These are phyloP conservation scores for Myrmophylax atrothorax DNA, from an alignment of 2,113 vertebrate genomes.

Conservation along the genomic window DNA sequence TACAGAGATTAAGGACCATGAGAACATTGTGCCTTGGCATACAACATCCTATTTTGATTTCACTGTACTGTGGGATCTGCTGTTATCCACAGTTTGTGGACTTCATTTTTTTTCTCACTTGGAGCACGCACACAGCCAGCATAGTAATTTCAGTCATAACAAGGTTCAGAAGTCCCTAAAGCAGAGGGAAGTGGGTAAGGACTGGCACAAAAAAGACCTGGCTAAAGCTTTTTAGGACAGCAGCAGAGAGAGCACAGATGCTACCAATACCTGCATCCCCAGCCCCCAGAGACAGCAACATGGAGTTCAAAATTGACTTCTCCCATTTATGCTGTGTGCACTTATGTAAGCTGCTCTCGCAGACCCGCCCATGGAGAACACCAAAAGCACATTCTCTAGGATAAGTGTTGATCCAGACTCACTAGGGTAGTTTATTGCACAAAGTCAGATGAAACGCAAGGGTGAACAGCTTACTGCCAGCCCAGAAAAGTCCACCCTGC, in stretches of 20 bases:
- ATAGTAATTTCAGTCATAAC: background rate
- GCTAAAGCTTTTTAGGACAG: background rate
- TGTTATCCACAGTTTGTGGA: constrained; percentile 32
- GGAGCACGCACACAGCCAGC: background rate
- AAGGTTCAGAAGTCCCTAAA: background rate
- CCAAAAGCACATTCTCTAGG: background rate
- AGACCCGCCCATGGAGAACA: background rate
- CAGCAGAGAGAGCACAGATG: background rate
- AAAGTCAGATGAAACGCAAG: constrained; percentile 7
- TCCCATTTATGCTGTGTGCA: background rate
- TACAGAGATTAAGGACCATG: constrained; percentile 38
- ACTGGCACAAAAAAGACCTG: background rate
- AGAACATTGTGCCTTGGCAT: constrained; percentile 50
- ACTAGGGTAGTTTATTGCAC: background rate
- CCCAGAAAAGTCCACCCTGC: constrained; percentile 26
- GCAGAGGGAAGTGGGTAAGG: background rate
- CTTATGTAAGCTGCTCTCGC: background rate
- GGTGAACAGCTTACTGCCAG: constrained; percentile 5
- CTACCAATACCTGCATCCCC: background rate
- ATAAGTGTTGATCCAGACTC: background rate
- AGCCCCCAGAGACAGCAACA: background rate
- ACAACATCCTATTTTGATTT: constrained; percentile 38
- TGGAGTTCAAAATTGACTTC: background rate
- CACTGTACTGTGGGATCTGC: constrained; percentile 22
- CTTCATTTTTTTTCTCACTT: background rate